Evolutionary conservation across 2,113 vertebrate species (phyloP), one percentile per base, ranked within the genome.

Genomic region (Rynchops niger): DNA sequence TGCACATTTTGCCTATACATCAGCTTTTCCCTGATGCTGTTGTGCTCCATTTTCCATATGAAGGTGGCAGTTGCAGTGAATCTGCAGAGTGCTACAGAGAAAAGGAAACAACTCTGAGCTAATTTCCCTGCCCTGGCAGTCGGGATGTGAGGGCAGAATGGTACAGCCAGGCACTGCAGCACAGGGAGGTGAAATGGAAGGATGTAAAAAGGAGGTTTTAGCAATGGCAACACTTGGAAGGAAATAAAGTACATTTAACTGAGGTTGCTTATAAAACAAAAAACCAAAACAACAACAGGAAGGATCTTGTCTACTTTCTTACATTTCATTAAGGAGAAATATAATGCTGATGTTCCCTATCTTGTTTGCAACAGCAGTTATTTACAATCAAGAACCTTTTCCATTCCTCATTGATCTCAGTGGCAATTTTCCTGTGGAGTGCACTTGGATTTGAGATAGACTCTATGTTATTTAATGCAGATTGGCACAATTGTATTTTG

Each of bases 401-500:
- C 38, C 3, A 34, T 43, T 82, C 11, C 12, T 63, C 15, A n/a
- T 47, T 73, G 30, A 83, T 9, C 4, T 94, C n/a, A 22, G 16
- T 40, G 29, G 12, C 42, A 94, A 8, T 94, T 71, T 80, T 86
- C n/a, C 45, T 88, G 2, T 66, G n/a, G 43, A 52, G 15, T 55
- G 32, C 29, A 15, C 9, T 71, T 74, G 43, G 15, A 66, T 92
- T 90, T 71, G 55, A 59, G 15, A 61, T 71, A 90, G 23, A 55
- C 30, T 14, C 26, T 56, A 6, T 72, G 5, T 14, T 69, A 47
- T 38, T 65, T 76, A 47, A 67, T 72, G 34, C 32, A 80, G 30
- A 73, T 40, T 17, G 22, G 4, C 43, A 63, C 13, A 76, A 23
- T 12, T 0, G 0, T 49, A 23, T 36, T 81, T 86, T 58, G 4